Evolutionary conservation across 1,140 invertebrate species (phyloP), one percentile per base, ranked within the genome.

Genomic region (Bradynema listronoti): DNA sequence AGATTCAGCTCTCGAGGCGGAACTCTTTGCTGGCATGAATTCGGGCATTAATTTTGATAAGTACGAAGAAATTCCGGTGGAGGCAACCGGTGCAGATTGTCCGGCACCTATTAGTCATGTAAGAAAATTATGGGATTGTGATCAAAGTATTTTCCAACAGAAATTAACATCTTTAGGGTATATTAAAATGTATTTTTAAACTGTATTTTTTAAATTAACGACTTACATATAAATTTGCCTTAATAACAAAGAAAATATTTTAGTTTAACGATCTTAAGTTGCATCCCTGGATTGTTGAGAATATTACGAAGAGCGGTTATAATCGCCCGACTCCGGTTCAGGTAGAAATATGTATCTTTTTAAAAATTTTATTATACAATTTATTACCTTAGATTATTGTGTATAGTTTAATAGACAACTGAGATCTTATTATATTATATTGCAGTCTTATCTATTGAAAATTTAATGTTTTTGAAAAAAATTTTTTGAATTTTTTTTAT

Each of bases 31-130:
- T 42, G 64, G 56, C 11, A 65, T 73, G 60, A 77, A 73, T 53
- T 66, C 87, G 61, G 95, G 95, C 57, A 98, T 98, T 81, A 98
- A 98, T 82, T 99, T 99, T 84, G 92, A 91, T 83, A 95, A 97
- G 83, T 99, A 99, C 82, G 93, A 98, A 84, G 92, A 97, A 84
- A 98, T 99, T 80, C 93, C 94, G 72, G 94, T 98, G 78, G 92
- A 98, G 82, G 92, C 92, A 73, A 96, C 91, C 78, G 94, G 94
- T 47, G 86, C 93, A 29, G 85, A 89, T 78, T 86, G 90, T 74
- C 92, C 93, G 56, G 79, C 84, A 66, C 86, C 88, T 78, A 95
- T 97, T 82, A 74, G 76, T 43, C 67, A 56, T 22, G 71, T 73
- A 49, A 19, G 50, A 7, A n/a, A n/a, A n/a, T n/a, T n/a, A n/a